Percentiles rank a stretch among this genome's conserved stretches.
These are phyloP conservation scores for Macrophya alboannulata DNA, from an alignment of 2,888 invertebrate genomes.

Conservation along the genomic window DNA sequence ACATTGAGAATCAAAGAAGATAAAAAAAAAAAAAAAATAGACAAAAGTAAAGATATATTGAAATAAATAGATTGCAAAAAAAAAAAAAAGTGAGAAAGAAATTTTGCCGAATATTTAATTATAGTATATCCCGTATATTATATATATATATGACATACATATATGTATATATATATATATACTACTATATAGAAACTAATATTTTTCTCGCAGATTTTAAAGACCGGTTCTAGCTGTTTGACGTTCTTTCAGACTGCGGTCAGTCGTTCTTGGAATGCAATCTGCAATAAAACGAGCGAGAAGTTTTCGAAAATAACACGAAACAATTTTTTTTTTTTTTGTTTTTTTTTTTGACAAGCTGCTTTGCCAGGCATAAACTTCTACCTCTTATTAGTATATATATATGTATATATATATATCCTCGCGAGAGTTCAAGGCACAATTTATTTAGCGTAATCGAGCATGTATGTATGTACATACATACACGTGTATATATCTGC, in stretches of 20 bases:
- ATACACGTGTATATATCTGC: background rate
- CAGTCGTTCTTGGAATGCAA: slow-evolving; percentile 45
- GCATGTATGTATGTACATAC: background rate
- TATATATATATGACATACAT: no score
- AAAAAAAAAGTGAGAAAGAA: no score
- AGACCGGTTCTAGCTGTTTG: slow-evolving; percentile 46
- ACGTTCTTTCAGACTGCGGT: slow-evolving; percentile 48
- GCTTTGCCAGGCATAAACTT: slow-evolving; percentile 34
- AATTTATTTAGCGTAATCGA: background rate
- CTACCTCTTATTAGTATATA: background rate
- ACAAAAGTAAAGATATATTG: no score
- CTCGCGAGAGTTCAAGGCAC: slow-evolving; percentile 24
- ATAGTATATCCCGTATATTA: no score
- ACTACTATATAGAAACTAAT: background rate
- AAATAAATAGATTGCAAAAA: no score
- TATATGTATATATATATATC: background rate
- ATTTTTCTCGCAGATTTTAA: slow-evolving; percentile 13
- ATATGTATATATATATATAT: background rate
- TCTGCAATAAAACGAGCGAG: slow-evolving; percentile 1
- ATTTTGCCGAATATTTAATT: no score
- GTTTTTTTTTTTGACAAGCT: slow-evolving; percentile 31
- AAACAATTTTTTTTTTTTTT: background rate
- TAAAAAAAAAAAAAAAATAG: no score
- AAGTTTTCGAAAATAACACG: slow-evolving; percentile 29
- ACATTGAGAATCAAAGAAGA: no score